phyloP scores from a whole-genome alignment of 2,888 invertebrate genomes.

The Andrena minutula region DNA sequence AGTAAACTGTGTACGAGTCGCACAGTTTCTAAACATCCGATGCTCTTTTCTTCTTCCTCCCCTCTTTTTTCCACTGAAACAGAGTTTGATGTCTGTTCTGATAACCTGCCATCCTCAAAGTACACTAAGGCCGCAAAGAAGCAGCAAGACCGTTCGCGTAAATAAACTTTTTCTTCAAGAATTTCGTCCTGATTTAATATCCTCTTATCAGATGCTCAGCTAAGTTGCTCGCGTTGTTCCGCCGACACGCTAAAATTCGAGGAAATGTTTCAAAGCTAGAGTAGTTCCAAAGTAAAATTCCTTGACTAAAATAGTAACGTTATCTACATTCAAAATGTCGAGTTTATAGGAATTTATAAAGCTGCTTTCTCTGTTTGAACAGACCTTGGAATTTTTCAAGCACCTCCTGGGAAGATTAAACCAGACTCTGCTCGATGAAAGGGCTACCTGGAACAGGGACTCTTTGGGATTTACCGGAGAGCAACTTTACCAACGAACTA shows the following conservation, averaged over 20 bases:
- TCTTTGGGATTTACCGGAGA: conserved; percentile 49
- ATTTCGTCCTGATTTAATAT: neutral
- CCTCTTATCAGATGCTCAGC: conserved; percentile 1
- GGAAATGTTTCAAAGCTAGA: neutral
- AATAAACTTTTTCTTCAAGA: conserved; percentile 2
- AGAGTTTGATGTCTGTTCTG: conserved; percentile 9
- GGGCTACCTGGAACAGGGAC: neutral
- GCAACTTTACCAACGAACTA: conserved; percentile 57
- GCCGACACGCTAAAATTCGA: neutral
- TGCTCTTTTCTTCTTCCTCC: neutral
- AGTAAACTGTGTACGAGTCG: conserved; percentile 57
- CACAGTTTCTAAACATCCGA: conserved; percentile 34
- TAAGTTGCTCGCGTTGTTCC: neutral
- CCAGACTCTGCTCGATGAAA: neutral
- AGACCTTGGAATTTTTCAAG: no score
- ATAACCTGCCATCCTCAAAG: conserved; percentile 1
- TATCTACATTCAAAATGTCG: neutral
- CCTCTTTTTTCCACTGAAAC: neutral
- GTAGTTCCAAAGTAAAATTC: neutral
- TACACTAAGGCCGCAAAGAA: neutral
- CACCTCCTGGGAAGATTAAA: no score
- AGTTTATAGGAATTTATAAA: no score
- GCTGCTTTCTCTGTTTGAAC: no score
- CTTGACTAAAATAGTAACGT: neutral
- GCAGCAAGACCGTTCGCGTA: neutral